These are phyloP conservation scores for Hipparchia semele DNA, from an alignment of 2,888 invertebrate genomes.

Conservation along the genomic window DNA sequence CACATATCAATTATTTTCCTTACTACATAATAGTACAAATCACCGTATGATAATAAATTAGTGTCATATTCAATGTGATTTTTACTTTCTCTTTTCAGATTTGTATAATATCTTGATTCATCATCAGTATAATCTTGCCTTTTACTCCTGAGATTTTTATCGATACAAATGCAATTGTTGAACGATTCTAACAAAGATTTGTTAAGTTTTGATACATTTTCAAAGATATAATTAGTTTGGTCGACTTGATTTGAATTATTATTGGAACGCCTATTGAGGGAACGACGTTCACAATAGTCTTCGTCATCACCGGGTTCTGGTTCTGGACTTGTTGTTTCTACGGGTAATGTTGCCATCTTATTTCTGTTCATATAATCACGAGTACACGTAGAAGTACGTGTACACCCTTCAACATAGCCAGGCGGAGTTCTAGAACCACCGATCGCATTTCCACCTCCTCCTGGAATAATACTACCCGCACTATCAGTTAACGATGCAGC, in stretches of 20 bases:
- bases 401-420: constrained; percentile 73
- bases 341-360: constrained; percentile 52
- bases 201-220: neutral
- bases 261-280: constrained; percentile 57
- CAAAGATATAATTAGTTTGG: neutral
- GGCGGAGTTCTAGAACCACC: constrained; percentile 65
- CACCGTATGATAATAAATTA: constrained; percentile 48
- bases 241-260: constrained; percentile 6
- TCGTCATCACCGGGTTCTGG: constrained; percentile 52
- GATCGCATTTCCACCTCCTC: constrained; percentile 41
- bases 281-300: constrained; percentile 72
- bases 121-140: constrained; percentile 4
- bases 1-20: constrained; percentile 48
- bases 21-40: constrained; percentile 52
- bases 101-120: constrained; percentile 14
- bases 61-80: constrained; percentile 25
- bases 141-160: constrained; percentile 34
- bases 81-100: constrained; percentile 30
- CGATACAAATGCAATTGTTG: constrained; percentile 27
- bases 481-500: constrained; percentile 51
- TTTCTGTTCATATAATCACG: constrained; percentile 68
- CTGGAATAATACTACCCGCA: constrained; percentile 48
- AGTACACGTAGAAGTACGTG: constrained; percentile 74
- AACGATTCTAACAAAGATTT: constrained; percentile 6
- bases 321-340: constrained; percentile 36